These are phyloP conservation scores for Coendou prehensilis DNA, from an alignment of 2,797 vertebrate genomes.

Conservation along the genomic window DNA sequence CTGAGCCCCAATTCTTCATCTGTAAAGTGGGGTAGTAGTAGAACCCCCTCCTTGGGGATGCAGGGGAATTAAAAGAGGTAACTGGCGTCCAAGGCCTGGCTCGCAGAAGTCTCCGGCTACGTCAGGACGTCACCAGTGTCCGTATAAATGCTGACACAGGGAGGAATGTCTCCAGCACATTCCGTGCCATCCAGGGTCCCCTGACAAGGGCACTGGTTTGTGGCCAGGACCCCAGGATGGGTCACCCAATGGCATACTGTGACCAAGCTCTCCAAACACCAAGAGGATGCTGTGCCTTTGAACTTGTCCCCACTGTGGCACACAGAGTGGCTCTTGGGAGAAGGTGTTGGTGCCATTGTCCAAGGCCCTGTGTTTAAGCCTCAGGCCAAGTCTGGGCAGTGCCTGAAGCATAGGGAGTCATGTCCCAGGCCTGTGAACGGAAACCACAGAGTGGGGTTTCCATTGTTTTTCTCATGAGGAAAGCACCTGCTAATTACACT, in stretches of 20 bases:
- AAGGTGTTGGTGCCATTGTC: rapidly evolving
- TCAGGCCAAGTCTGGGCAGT: neutral
- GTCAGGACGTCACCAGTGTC: neutral
- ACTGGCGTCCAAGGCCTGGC: neutral
- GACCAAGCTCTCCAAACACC: neutral
- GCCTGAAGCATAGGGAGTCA: neutral
- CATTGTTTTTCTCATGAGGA: neutral
- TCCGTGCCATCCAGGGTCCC: neutral
- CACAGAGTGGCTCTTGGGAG: rapidly evolving
- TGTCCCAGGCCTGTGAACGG: rapidly evolving
- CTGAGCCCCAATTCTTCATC: neutral
- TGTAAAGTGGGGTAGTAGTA: neutral
- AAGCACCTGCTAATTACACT: slow-evolving; percentile 16
- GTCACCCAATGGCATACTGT: too few species aligned
- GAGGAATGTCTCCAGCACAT: neutral
- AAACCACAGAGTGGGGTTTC: neutral
- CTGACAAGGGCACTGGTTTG: neutral
- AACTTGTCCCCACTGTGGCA: rapidly evolving
- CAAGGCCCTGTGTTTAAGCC: rapidly evolving
- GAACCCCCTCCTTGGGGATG: neutral
- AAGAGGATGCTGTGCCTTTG: rapidly evolving
- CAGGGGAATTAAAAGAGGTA: neutral
- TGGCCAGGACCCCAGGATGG: rapidly evolving
- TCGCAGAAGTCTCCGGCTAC: neutral
- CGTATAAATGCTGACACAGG: neutral